Percentiles rank a stretch among this genome's conserved stretches.
Evolutionary conservation across 1,140 invertebrate genomes (phyloP).

Genomic region (Drosophila elegans): DNA sequence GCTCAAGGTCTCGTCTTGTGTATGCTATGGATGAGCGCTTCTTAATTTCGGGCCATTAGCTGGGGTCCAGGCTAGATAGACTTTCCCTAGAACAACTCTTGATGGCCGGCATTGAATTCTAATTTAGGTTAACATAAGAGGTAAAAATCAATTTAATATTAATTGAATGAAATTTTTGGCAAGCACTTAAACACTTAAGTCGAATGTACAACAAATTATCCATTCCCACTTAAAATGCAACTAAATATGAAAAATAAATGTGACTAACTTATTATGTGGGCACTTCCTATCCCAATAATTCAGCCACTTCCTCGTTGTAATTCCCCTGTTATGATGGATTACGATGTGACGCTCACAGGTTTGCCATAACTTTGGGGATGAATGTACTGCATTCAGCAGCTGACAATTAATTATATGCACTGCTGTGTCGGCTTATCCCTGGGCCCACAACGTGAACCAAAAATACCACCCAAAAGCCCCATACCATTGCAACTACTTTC

Average conservation of each 20-base stretch:
- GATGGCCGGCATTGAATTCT: constrained; percentile 22
- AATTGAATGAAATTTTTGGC: no score
- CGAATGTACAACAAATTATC: no score
- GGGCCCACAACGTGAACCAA: neutral
- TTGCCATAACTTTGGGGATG: constrained; percentile 28
- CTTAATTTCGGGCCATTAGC: constrained; percentile 37
- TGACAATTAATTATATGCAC: constrained; percentile 76
- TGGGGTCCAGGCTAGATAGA: constrained; percentile 22
- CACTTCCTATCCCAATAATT: neutral
- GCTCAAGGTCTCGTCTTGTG: constrained; percentile 6
- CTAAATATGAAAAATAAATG: no score
- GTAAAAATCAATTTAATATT: no score
- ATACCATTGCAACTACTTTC: constrained; percentile 3
- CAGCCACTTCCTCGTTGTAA: constrained; percentile 5
- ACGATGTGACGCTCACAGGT: constrained; percentile 43
- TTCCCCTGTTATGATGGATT: constrained; percentile 42
- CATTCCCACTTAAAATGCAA: no score
- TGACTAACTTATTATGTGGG: no score
- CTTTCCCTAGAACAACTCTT: neutral
- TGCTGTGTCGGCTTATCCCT: constrained; percentile 23
- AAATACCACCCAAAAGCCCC: neutral
- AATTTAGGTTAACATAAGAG: neutral
- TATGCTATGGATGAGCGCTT: constrained; percentile 26
- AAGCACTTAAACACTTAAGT: no score
- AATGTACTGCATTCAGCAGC: constrained; percentile 41